Conservation (phyloP, 2,888 invertebrate species). For the Acronicta alni region DNA sequence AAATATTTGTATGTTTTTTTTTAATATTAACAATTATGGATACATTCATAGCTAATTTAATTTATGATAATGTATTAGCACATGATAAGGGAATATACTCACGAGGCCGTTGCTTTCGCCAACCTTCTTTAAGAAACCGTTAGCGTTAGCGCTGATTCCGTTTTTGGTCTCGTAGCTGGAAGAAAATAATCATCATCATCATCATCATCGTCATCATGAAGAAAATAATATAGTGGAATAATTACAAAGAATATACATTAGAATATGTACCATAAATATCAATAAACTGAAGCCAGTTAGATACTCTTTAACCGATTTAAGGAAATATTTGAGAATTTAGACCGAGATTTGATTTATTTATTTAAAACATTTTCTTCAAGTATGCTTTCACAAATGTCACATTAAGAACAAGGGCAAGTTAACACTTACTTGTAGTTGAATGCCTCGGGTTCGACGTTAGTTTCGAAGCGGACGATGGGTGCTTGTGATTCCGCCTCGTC, state of each 20-base stretch:
- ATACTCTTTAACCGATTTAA: too few species aligned
- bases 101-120: slow-evolving; percentile 70
- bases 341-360: too few species aligned
- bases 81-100: slow-evolving; percentile 51
- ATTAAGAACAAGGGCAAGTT: too few species aligned
- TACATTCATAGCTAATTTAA: neutral
- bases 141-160: slow-evolving; percentile 87
- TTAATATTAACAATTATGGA: too few species aligned
- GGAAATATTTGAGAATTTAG: too few species aligned
- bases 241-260: too few species aligned
- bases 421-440: slow-evolving; percentile 64
- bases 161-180: slow-evolving; percentile 89
- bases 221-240: neutral
- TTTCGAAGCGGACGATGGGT: slow-evolving; percentile 57
- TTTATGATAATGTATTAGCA: neutral
- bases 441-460: slow-evolving; percentile 59
- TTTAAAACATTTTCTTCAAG: too few species aligned
- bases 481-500: slow-evolving; percentile 62
- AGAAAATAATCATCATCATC: neutral
- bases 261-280: neutral
- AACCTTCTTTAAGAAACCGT: slow-evolving; percentile 81
- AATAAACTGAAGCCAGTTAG: too few species aligned
- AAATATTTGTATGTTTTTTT: too few species aligned
- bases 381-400: too few species aligned
- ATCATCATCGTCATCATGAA: too few species aligned